Conservation (phyloP, 2,113 vertebrate species). For the Lathamus discolor region DNA sequence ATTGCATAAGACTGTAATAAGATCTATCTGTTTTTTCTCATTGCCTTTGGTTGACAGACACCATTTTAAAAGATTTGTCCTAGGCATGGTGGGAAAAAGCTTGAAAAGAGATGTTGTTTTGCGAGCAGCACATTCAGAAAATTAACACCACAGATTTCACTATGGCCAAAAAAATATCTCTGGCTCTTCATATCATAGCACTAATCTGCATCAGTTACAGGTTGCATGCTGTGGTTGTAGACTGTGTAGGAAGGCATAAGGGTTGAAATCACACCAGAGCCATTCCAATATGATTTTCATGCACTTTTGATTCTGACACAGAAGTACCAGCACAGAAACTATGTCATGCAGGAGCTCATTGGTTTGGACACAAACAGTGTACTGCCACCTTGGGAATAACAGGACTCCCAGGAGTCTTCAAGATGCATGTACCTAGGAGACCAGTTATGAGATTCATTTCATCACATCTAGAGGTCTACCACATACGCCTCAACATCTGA, state of each 20-base stretch:
- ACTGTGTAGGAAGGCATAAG: background rate
- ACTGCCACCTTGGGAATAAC: background rate
- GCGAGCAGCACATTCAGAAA: background rate
- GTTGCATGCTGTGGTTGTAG: background rate
- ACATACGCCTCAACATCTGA: background rate
- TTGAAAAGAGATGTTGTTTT: background rate
- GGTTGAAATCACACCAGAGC: background rate
- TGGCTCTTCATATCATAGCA: background rate
- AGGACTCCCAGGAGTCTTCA: background rate
- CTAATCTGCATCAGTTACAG: background rate
- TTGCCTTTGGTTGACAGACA: background rate
- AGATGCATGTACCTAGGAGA: background rate
- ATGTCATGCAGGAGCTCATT: background rate
- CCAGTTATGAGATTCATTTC: background rate
- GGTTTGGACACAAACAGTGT: rapidly evolving
- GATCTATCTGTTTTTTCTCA: background rate
- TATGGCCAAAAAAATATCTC: background rate
- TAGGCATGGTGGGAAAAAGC: background rate
- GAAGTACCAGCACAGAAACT: background rate
- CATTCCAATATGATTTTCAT: background rate
- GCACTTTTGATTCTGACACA: background rate
- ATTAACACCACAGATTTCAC: background rate
- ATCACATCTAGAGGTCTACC: background rate
- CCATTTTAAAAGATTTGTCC: background rate
- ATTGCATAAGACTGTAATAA: background rate